Percentiles rank a stretch among this genome's conserved stretches.
Conservation (phyloP, 2,113 vertebrate genomes). For the Oenanthe melanoleuca region DNA sequence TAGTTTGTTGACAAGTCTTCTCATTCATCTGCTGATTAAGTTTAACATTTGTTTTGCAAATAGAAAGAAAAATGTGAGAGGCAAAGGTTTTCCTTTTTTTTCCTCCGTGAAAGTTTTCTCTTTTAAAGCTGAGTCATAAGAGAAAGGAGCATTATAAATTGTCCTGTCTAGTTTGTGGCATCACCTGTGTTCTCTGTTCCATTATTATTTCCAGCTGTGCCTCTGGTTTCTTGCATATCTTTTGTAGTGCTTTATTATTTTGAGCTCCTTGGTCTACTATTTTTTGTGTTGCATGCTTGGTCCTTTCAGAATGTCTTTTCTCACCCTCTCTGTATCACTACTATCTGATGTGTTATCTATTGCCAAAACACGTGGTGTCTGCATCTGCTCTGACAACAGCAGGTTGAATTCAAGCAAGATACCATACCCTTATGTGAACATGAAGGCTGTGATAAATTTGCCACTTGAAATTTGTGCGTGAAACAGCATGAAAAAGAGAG, state of each 20-base stretch:
- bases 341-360: conserved; percentile 43
- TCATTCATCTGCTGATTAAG: not conserved
- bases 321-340: conserved; percentile 18
- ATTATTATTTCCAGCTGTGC: conserved; percentile 16
- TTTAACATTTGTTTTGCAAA: not conserved
- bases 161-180: not conserved
- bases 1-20: not conserved
- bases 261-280: not conserved
- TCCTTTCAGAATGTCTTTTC: conserved; percentile 52
- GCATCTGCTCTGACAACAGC: conserved; percentile 58
- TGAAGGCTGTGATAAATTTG: conserved; percentile 36
- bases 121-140: not conserved
- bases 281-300: conserved; percentile 1
- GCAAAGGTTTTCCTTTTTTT: not conserved
- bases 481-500: conserved; percentile 16
- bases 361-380: conserved; percentile 49
- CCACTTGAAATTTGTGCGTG: conserved; percentile 18
- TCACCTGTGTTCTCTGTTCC: not conserved
- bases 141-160: not conserved
- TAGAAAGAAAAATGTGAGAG: not conserved
- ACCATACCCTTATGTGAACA: conserved; percentile 20
- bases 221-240: not conserved
- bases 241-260: not conserved
- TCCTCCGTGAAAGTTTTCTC: not conserved
- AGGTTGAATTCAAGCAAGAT: conserved; percentile 53